A percentile compares a stretch with the other conserved stretches of the same genome.
phyloP scores from a whole-genome alignment of 2,888 invertebrate genomes.

The Selenia dentaria region DNA sequence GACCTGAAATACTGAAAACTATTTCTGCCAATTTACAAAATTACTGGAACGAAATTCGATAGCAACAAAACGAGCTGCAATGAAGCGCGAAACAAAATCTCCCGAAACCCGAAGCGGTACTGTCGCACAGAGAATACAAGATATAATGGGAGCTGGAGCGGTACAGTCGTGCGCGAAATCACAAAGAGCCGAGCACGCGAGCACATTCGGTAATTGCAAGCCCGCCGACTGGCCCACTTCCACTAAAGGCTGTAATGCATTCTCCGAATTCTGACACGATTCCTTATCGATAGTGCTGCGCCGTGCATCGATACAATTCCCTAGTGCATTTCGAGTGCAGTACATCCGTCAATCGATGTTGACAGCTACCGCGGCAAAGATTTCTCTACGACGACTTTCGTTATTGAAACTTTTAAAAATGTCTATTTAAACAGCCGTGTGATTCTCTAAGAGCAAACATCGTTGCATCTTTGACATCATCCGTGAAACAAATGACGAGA shows the following conservation, averaged over 20 bases:
- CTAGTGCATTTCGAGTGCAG: slow-evolving; percentile 32
- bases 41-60: slow-evolving; percentile 33
- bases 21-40: slow-evolving; percentile 23
- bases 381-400: slow-evolving; percentile 15
- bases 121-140: slow-evolving; percentile 38
- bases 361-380: slow-evolving; percentile 33
- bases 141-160: slow-evolving; percentile 36
- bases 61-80: slow-evolving; percentile 30
- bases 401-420: background rate
- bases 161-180: slow-evolving; percentile 45
- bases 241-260: slow-evolving; percentile 55
- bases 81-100: slow-evolving; percentile 44
- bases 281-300: slow-evolving; percentile 40
- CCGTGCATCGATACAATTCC: slow-evolving; percentile 42
- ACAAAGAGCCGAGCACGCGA: slow-evolving; percentile 49
- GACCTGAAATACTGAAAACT: slow-evolving; percentile 4
- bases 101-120: slow-evolving; percentile 38
- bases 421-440: no score
- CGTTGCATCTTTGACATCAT: no score
- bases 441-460: no score
- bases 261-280: slow-evolving; percentile 50
- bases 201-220: slow-evolving; percentile 55
- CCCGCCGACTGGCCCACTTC: slow-evolving; percentile 53
- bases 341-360: slow-evolving; percentile 34
- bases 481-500: no score